These are phyloP conservation scores for Steatocranus sp. DNA, from an alignment of 2,797 vertebrate species.

Conservation along the genomic window DNA sequence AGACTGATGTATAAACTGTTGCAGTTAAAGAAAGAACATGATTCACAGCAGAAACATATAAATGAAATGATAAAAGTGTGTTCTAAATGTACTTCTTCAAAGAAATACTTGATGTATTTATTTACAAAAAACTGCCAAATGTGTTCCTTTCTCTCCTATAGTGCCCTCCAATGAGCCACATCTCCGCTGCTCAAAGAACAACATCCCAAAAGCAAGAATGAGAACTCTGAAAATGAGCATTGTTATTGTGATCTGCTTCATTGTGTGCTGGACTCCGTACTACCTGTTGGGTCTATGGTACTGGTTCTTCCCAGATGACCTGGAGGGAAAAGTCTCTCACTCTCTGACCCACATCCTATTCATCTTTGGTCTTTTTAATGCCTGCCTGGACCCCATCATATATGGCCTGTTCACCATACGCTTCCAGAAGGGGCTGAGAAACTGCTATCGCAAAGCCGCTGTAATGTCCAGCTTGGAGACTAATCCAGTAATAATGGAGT, in stretches of 20 bases:
- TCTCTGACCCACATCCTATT: conserved; percentile 87
- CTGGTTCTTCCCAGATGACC: conserved; percentile 87
- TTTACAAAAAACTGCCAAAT: accelerated
- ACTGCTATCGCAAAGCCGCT: conserved; percentile 16
- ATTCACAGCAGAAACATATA: neutral
- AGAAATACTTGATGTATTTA: neutral
- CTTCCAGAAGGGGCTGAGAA: conserved; percentile 53
- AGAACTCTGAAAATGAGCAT: conserved; percentile 89
- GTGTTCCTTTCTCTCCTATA: neutral
- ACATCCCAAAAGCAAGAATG: conserved; percentile 88
- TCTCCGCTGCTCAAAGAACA: conserved; percentile 83
- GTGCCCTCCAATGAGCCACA: conserved; percentile 68
- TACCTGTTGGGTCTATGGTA: conserved; percentile 93
- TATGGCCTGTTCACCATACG: conserved; percentile 81
- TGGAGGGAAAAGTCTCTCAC: conserved; percentile 79
- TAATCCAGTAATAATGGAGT: conserved; percentile 15
- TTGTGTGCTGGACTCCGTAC: conserved; percentile 93
- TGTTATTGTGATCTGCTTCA: conserved; percentile 86
- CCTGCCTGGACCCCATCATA: conserved; percentile 89
- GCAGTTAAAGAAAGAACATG: neutral
- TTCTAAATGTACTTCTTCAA: neutral
- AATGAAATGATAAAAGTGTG: neutral
- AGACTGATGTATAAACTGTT: accelerated
- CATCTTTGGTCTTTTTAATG: conserved; percentile 88
- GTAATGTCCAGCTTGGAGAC: conserved; percentile 20